phyloP scores from a whole-genome alignment of 2,888 invertebrate genomes.

The Notocelia uddmanniana region DNA sequence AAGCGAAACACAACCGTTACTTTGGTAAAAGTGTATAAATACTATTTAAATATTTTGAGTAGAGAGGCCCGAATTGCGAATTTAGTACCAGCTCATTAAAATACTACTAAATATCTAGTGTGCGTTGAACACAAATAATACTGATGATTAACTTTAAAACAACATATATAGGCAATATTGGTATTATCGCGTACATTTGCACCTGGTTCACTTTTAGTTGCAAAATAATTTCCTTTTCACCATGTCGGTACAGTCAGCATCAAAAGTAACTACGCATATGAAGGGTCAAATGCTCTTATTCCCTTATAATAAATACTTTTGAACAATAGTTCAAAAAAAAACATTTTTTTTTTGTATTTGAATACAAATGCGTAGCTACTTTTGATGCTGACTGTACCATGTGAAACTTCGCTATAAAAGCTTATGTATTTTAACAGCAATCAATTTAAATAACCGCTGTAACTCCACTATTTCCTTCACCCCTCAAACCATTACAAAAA shows the following conservation, averaged over 20 bases:
- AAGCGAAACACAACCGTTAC: conserved; percentile 41
- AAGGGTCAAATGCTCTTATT: too few species aligned
- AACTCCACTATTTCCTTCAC: neutral
- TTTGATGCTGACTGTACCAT: too few species aligned
- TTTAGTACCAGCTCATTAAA: conserved; percentile 41
- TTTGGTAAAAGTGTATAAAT: conserved; percentile 33
- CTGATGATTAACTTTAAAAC: conserved; percentile 14
- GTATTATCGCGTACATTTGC: neutral
- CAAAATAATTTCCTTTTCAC: neutral
- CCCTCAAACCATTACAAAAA: conserved; percentile 8
- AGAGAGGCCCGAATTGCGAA: conserved; percentile 33
- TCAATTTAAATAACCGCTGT: neutral
- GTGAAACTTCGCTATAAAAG: too few species aligned
- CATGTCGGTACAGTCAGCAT: neutral
- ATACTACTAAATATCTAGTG: conserved; percentile 28
- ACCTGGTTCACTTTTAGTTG: neutral
- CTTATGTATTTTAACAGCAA: too few species aligned
- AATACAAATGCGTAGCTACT: too few species aligned
- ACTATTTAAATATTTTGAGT: conserved; percentile 31
- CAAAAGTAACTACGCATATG: too few species aligned
- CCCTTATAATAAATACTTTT: too few species aligned
- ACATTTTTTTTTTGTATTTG: too few species aligned
- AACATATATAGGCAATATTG: neutral
- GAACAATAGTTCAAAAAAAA: too few species aligned
- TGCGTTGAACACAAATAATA: conserved; percentile 36